phyloP scores from a whole-genome alignment of 2,888 invertebrate genomes.

The Corythucha ciliata region DNA sequence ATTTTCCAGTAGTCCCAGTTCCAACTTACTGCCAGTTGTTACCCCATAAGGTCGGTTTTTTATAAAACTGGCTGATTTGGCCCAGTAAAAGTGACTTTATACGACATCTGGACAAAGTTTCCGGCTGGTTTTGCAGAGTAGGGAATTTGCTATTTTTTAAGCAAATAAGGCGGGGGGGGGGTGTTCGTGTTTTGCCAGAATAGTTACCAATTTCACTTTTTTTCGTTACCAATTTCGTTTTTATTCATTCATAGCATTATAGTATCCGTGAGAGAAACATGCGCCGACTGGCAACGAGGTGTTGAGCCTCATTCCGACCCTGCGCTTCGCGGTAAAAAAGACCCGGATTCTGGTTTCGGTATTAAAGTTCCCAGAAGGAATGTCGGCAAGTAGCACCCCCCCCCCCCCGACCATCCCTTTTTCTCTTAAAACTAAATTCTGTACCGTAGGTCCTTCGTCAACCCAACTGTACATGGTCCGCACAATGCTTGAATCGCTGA shows the following conservation, averaged over 20 bases:
- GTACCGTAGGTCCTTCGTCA: slow-evolving; percentile 63
- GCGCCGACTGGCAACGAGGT: slow-evolving; percentile 91
- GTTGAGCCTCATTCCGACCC: slow-evolving; percentile 88
- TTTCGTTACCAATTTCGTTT: too few species aligned
- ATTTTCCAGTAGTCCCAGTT: too few species aligned
- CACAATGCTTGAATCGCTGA: slow-evolving; percentile 94
- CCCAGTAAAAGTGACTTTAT: too few species aligned
- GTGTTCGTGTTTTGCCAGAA: neutral
- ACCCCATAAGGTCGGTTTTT: too few species aligned
- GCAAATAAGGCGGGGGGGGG: neutral
- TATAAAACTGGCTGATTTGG: too few species aligned
- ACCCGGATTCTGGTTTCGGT: slow-evolving; percentile 81
- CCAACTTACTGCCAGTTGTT: too few species aligned
- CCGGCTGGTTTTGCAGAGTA: too few species aligned
- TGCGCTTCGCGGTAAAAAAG: slow-evolving; percentile 84
- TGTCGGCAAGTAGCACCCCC: slow-evolving; percentile 57
- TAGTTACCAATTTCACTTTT: neutral
- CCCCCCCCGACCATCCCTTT: too few species aligned
- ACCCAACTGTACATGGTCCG: slow-evolving; percentile 97
- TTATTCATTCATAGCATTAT: slow-evolving; percentile 64
- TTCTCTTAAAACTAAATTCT: too few species aligned
- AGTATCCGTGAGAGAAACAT: slow-evolving; percentile 92
- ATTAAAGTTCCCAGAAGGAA: slow-evolving; percentile 86
- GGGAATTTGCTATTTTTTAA: neutral
- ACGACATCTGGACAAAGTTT: too few species aligned